Conservation (phyloP, 2,888 invertebrate genomes). For the Cremastobaeus sp. region DNA sequence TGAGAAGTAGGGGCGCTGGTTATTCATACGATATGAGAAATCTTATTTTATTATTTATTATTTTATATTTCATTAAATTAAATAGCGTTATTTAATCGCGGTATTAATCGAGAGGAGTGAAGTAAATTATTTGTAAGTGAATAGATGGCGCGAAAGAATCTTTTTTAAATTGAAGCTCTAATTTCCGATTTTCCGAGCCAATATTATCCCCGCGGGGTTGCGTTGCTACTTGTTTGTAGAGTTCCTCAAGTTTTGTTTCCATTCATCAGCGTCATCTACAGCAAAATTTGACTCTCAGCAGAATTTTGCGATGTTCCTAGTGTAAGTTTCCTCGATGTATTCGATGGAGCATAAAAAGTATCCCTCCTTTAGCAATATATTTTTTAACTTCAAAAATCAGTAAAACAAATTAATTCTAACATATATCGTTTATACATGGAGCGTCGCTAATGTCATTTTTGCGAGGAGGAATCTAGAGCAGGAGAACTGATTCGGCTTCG, state of each 20-base stretch:
- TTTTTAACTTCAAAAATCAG: constrained; percentile 32
- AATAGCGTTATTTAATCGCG: too few relatives aligned
- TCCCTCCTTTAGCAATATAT: constrained; percentile 52
- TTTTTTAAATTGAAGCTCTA: too few relatives aligned
- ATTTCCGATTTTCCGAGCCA: too few relatives aligned
- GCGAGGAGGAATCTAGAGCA: constrained; percentile 11
- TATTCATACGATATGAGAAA: not conserved
- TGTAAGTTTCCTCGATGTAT: constrained; percentile 24
- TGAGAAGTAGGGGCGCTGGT: not conserved
- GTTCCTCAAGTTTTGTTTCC: too few relatives aligned
- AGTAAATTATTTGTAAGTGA: too few relatives aligned
- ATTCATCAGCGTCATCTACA: too few relatives aligned
- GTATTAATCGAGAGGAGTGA: too few relatives aligned
- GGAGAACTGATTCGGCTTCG: constrained; percentile 32
- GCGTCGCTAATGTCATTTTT: not conserved
- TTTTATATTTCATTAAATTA: not conserved
- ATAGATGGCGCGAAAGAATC: too few relatives aligned
- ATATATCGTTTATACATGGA: constrained; percentile 10
- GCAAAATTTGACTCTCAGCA: not conserved
- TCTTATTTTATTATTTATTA: too few relatives aligned
- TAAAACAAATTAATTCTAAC: constrained; percentile 1
- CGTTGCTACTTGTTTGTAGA: too few relatives aligned
- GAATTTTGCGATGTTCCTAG: constrained; percentile 45
- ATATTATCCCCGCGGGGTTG: too few relatives aligned
- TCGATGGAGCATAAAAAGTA: constrained; percentile 10